Evolutionary conservation across 2,888 invertebrate species (phyloP), one percentile per base, ranked within the genome.

Genomic region (Neoscelio sp.): DNA sequence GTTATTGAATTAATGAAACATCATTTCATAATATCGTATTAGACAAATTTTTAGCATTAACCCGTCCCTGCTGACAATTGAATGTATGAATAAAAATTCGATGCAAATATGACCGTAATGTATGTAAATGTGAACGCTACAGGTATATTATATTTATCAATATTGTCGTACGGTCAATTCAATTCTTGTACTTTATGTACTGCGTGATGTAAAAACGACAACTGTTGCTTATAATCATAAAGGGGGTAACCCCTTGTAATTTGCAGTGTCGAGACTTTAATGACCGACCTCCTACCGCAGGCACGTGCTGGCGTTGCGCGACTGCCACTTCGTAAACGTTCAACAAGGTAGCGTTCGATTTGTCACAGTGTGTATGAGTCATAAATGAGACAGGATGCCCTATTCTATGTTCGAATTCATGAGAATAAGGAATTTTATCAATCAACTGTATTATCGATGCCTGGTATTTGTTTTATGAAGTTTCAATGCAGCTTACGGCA

Each of bases 221-320:
- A 78, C 74, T 78, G 70, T 78, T 78, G 74, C 74, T 78, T 58
- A 44, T 64, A 78, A 74, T 74, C 64, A 74, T 64, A 78, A 73
- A 74, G 68, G 78, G 74, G 74, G 62, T 68, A 58, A 74, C 74
- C 78, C 78, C 74, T 74, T 68, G 58, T 74, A 78, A 78, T 77
- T 78, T 74, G 74, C 78, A 58, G 70, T 58, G 78, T 70, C 74
- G 78, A 52, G 78, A 74, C 78, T 78, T 74, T 78, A 78, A 78
- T 78, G 74, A 78, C 65, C 78, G 78, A 78, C 78, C 78, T 78
- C 74, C 68, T 70, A 74, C 78, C 78, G 70, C 70, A 68, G 70
- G 30, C 78, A 78, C 78, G 78, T 78, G 78, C 74, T 58, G 68
- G 64, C 70, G 20, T 58, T 52, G 35, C 77, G 77, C 77, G 70